These are phyloP conservation scores for Brachionichthys hirsutus DNA, from an alignment of 2,113 vertebrate species.

Conservation along the genomic window DNA sequence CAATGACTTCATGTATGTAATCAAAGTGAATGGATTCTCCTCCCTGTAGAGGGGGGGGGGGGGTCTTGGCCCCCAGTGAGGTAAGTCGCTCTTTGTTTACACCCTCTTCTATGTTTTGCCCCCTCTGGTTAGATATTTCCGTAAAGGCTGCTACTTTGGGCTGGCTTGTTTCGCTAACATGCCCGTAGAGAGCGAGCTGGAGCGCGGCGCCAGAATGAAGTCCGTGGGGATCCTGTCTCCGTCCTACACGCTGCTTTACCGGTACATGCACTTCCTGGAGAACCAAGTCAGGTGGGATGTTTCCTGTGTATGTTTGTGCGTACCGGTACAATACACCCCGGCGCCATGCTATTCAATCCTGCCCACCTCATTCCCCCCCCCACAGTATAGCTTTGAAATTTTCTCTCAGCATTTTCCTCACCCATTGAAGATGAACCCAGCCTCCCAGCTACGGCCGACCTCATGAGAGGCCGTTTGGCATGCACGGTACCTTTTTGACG, in stretches of 20 bases:
- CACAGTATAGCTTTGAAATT: background rate
- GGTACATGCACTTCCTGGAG: slow-evolving; percentile 99
- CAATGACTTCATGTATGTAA: slow-evolving; percentile 93
- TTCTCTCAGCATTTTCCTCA: slow-evolving; percentile 29
- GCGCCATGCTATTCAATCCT: background rate
- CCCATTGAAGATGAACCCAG: slow-evolving; percentile 65
- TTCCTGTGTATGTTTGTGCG: background rate
- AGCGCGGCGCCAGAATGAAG: slow-evolving; percentile 96
- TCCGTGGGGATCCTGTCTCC: slow-evolving; percentile 96
- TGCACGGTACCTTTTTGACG: slow-evolving; percentile 39
- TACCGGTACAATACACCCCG: background rate
- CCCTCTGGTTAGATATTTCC: slow-evolving; percentile 87
- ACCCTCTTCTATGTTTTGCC: background rate
- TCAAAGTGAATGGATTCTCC: background rate
- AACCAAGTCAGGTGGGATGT: slow-evolving; percentile 91
- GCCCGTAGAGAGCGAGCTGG: slow-evolving; percentile 94
- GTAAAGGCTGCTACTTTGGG: slow-evolving; percentile 93
- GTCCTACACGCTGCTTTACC: slow-evolving; percentile 94
- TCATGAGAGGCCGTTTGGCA: slow-evolving; percentile 37
- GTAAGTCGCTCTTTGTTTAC: slow-evolving; percentile 16
- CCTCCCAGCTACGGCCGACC: slow-evolving; percentile 32
- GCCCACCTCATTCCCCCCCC: background rate
- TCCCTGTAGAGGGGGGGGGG: fast-evolving
- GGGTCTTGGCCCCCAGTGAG: too few species aligned
- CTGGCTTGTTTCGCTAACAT: slow-evolving; percentile 98